phyloP scores from a whole-genome alignment of 1,140 invertebrate species.

The Drosophila simulans region DNA sequence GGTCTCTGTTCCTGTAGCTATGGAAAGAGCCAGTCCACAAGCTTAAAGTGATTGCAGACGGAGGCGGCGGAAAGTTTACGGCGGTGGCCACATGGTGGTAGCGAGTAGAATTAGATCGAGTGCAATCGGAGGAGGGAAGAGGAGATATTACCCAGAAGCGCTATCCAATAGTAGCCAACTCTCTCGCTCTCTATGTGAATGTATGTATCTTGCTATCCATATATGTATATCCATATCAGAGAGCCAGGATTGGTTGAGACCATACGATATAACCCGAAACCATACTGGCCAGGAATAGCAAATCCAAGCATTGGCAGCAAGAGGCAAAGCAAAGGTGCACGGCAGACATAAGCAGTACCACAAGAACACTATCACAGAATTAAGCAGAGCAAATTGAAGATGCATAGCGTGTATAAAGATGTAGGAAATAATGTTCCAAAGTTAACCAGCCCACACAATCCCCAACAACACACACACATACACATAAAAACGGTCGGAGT shows the following conservation, averaged over 20 bases:
- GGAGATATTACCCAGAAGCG: slow-evolving; percentile 1
- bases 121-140: not conserved
- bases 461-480: slow-evolving; percentile 3
- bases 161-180: slow-evolving; percentile 20
- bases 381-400: slow-evolving; percentile 9
- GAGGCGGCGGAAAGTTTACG: not conserved
- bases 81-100: not conserved
- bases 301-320: slow-evolving; percentile 49
- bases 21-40: not conserved
- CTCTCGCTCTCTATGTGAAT: slow-evolving; percentile 36
- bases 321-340: slow-evolving; percentile 21
- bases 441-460: slow-evolving; percentile 13
- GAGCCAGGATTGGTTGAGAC: slow-evolving; percentile 8
- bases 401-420: slow-evolving; percentile 26
- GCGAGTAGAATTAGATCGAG: not conserved
- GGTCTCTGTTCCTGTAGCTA: not conserved
- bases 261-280: not conserved
- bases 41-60: not conserved
- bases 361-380: slow-evolving; percentile 14
- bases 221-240: slow-evolving; percentile 23
- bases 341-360: slow-evolving; percentile 3
- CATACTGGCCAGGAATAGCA: slow-evolving; percentile 19
- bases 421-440: slow-evolving; percentile 27
- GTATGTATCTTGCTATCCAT: slow-evolving; percentile 10
- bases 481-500: slow-evolving; percentile 14